phyloP scores from a whole-genome alignment of 2,888 invertebrate species.

The Heteropelma amictum region DNA sequence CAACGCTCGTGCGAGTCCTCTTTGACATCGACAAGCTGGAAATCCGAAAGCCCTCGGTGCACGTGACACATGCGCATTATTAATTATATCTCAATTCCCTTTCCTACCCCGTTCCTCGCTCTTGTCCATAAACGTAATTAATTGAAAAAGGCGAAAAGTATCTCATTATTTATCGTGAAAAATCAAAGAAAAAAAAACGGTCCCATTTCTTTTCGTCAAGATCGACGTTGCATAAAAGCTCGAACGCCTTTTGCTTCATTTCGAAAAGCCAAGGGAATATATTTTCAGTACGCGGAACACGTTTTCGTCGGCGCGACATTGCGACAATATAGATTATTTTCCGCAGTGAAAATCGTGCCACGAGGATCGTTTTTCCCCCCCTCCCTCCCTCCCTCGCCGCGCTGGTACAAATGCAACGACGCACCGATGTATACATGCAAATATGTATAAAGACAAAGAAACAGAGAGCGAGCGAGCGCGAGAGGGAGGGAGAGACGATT shows the following conservation, averaged over 20 bases:
- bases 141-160: not conserved
- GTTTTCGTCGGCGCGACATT: too few relatives aligned
- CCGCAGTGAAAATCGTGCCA: slow-evolving; percentile 21
- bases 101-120: slow-evolving; percentile 18
- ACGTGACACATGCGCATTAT: slow-evolving; percentile 25
- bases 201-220: not conserved
- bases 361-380: not conserved
- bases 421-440: slow-evolving; percentile 7
- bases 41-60: not conserved
- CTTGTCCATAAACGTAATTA: slow-evolving; percentile 22
- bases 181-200: not conserved
- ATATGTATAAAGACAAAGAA: not conserved
- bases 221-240: too few relatives aligned
- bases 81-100: slow-evolving; percentile 22
- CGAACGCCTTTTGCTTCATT: too few relatives aligned
- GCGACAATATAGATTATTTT: slow-evolving; percentile 28
- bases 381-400: slow-evolving; percentile 16
- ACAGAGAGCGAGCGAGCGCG: not conserved
- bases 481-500: slow-evolving; percentile 58
- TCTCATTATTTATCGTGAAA: not conserved
- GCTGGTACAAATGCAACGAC: slow-evolving; percentile 51
- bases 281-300: too few relatives aligned
- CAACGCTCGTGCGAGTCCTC: not conserved
- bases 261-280: too few relatives aligned
- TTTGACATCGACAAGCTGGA: not conserved